Evolutionary conservation across 1,140 invertebrate genomes (phyloP), one percentile per base, ranked within the genome.

Genomic region (Drosophila ironensis): DNA sequence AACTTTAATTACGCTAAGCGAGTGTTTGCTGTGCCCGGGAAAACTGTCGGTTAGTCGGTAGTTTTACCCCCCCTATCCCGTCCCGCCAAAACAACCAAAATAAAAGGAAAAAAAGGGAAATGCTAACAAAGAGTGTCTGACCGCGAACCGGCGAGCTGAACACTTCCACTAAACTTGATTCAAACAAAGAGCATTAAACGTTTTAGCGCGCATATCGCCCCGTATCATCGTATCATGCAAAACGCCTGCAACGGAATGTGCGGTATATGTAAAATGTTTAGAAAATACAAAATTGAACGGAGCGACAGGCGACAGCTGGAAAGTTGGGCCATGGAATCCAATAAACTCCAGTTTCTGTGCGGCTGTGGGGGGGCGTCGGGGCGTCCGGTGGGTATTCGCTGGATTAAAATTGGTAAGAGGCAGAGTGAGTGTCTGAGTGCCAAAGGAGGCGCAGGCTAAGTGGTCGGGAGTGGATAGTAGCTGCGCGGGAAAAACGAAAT

Each of bases 1-100:
- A 86, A 78, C 64, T 84, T 86, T 84, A 86, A 84, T 84, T 84
- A 86, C 69, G 59, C 56, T 63, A 71, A 84, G 72, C 68, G 64
- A 63, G 50, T 77, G 46, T 60, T 60, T 73, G 70, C 53, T 52
- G 40, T 67, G 46, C 27, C n/a, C n/a, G 19, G 30, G 5, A 25
- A 24, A 66, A 33, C 28, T 40, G 28, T 42, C n/a, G 19, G n/a
- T 22, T n/a, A 11, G n/a, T 25, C 27, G 11, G 25, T 22, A 11
- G 7, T 20, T 24, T 17, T 24, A 28, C 3, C 28, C 44, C 28
- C 42, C 5, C 42, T 28, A 1, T 25, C 24, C n/a, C 45, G n/a
- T 47, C 11, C 4, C n/a, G n/a, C 20, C 20, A 22, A 22, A 22
- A 22, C 2, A 22, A 22, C 2, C 2, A 22, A 22, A 22, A 3